Conservation (phyloP, 2,113 vertebrate genomes). For the Coreoperca whiteheadi region DNA sequence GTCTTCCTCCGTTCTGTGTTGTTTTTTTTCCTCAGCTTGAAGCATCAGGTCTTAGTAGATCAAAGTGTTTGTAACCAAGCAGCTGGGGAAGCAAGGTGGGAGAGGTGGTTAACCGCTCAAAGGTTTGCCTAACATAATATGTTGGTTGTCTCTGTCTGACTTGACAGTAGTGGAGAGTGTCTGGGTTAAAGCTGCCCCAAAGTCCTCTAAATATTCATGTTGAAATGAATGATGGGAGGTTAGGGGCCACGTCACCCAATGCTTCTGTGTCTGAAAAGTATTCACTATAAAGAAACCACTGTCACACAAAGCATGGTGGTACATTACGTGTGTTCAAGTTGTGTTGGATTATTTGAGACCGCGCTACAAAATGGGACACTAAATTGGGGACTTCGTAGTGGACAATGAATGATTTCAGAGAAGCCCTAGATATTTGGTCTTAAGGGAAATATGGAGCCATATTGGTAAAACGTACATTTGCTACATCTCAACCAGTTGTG, state of each 20-base stretch:
- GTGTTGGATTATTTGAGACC: not conserved
- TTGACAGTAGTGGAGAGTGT: not conserved
- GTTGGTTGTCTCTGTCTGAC: conserved; percentile 7
- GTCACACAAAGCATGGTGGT: not conserved
- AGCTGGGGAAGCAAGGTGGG: not conserved
- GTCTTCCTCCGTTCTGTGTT: conserved; percentile 26
- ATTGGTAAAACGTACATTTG: conserved; percentile 28
- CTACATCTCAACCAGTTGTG: not conserved
- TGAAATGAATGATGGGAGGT: not conserved
- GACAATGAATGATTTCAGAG: conserved; percentile 5
- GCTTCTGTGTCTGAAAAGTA: conserved; percentile 5
- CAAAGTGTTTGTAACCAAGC: conserved; percentile 54
- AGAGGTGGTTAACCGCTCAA: conserved; percentile 16
- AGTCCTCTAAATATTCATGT: conserved; percentile 14
- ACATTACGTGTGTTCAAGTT: not conserved
- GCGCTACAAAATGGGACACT: not conserved
- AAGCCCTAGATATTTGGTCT: not conserved
- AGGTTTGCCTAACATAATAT: not conserved
- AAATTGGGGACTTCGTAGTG: not conserved
- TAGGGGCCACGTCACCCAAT: not conserved
- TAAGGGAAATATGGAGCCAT: conserved; percentile 30
- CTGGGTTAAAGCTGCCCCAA: conserved; percentile 3
- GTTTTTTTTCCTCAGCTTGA: conserved; percentile 24
- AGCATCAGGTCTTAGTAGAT: conserved; percentile 32
- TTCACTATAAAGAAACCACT: conserved; percentile 4